A percentile compares a stretch with the other conserved stretches of the same genome.
These are phyloP conservation scores for Onthophagus taurus DNA, from an alignment of 1,140 invertebrate species.

Conservation along the genomic window DNA sequence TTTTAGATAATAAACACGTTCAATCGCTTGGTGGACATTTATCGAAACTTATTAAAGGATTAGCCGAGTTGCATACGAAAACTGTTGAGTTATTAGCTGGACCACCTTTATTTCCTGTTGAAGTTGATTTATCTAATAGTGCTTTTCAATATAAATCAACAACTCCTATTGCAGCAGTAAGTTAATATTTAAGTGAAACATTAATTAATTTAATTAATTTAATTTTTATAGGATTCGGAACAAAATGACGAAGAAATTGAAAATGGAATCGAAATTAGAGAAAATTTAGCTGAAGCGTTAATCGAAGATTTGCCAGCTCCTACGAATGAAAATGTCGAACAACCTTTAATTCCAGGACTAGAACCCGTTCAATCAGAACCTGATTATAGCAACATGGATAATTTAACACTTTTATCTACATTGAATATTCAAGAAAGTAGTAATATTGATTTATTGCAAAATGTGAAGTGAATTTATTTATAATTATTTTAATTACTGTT, in stretches of 20 bases:
- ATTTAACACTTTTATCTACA: conserved; percentile 31
- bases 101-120: conserved; percentile 84
- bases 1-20: conserved; percentile 96
- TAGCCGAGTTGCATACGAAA: conserved; percentile 66
- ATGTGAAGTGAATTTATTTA: conserved; percentile 5
- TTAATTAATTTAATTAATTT: neutral
- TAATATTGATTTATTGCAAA: conserved; percentile 4
- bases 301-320: conserved; percentile 12
- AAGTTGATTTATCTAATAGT: conserved; percentile 86
- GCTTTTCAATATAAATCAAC: conserved; percentile 83
- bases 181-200: neutral
- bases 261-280: conserved; percentile 29
- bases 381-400: conserved; percentile 36
- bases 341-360: conserved; percentile 24
- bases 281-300: conserved; percentile 15
- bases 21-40: conserved; percentile 85
- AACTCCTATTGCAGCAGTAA: conserved; percentile 34
- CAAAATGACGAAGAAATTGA: conserved; percentile 31
- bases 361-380: conserved; percentile 24
- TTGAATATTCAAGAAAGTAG: conserved; percentile 27
- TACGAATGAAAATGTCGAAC: conserved; percentile 12
- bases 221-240: conserved; percentile 22
- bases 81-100: conserved; percentile 59
- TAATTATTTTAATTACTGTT: neutral
- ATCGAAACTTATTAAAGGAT: conserved; percentile 65